phyloP scores from a whole-genome alignment of 2,888 invertebrate species.

The Apotomis turbidana region DNA sequence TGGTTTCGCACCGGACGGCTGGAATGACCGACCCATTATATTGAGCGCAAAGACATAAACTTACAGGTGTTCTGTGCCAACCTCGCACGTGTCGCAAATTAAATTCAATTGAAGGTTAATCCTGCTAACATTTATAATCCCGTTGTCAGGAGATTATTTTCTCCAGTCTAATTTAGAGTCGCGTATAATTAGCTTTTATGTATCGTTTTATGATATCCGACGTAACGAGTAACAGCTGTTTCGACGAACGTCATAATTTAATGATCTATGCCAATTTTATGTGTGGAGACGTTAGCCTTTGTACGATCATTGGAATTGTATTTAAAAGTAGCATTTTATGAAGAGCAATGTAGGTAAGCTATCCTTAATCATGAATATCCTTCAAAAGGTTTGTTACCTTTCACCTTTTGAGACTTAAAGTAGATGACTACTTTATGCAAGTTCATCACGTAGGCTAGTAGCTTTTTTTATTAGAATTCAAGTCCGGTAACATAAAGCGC shows the following conservation, averaged over 20 bases:
- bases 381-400: too few relatives aligned
- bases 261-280: slow-evolving; percentile 50
- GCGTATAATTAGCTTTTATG: slow-evolving; percentile 76
- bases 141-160: slow-evolving; percentile 34
- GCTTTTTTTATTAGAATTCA: too few relatives aligned
- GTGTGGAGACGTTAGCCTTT: slow-evolving; percentile 36
- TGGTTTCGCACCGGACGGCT: slow-evolving; percentile 43
- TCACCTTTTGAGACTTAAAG: too few relatives aligned
- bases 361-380: too few relatives aligned
- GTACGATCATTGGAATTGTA: background rate
- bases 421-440: too few relatives aligned
- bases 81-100: slow-evolving; percentile 47
- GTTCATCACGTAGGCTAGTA: too few relatives aligned
- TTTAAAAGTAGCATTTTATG: slow-evolving; percentile 2
- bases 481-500: too few relatives aligned
- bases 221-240: slow-evolving; percentile 67
- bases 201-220: slow-evolving; percentile 75
- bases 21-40: slow-evolving; percentile 43
- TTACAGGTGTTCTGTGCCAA: slow-evolving; percentile 59
- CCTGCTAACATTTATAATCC: slow-evolving; percentile 16
- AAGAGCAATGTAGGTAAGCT: too few relatives aligned
- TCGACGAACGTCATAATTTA: slow-evolving; percentile 68
- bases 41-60: slow-evolving; percentile 51
- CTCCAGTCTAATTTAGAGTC: slow-evolving; percentile 49
- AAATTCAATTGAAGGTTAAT: slow-evolving; percentile 34